A percentile compares a stretch with the other conserved stretches of the same genome.
Conservation (phyloP, 2,113 vertebrate genomes). For the Anoura caudifer region DNA sequence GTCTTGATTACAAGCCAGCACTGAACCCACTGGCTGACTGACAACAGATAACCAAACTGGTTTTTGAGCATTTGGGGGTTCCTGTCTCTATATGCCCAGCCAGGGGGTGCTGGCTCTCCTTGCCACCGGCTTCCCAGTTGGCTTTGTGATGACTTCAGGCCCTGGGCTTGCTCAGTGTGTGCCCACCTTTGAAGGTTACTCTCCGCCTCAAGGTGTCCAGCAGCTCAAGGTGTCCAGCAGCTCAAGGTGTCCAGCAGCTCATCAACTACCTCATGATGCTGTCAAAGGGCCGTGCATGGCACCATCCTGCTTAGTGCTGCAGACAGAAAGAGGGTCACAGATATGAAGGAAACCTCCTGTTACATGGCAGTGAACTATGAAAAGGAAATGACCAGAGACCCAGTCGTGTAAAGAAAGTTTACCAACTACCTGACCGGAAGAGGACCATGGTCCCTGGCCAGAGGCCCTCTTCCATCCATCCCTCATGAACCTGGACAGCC, state of each 20-base stretch:
- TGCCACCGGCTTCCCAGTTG: slow-evolving; percentile 63
- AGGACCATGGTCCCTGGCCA: slow-evolving; percentile 58
- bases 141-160: slow-evolving; percentile 52
- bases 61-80: slow-evolving; percentile 63
- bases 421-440: slow-evolving; percentile 67
- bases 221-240: slow-evolving; percentile 43
- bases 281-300: slow-evolving; percentile 72
- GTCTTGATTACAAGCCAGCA: slow-evolving; percentile 65
- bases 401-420: slow-evolving; percentile 41
- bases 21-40: slow-evolving; percentile 58
- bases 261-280: slow-evolving; percentile 80
- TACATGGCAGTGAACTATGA: slow-evolving; percentile 57
- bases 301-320: slow-evolving; percentile 74
- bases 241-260: slow-evolving; percentile 62
- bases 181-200: slow-evolving; percentile 70
- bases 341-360: slow-evolving; percentile 61
- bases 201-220: slow-evolving; percentile 59
- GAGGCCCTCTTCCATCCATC: slow-evolving; percentile 69
- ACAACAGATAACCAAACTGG: slow-evolving; percentile 51
- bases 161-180: slow-evolving; percentile 53
- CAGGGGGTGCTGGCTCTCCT: slow-evolving; percentile 69
- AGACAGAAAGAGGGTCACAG: slow-evolving; percentile 52
- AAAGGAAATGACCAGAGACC: slow-evolving; percentile 58
- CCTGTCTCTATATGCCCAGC: slow-evolving; percentile 69
- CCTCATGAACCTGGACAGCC: slow-evolving; percentile 48